Evolutionary conservation across 2,797 vertebrate genomes (phyloP), one percentile per base, ranked within the genome.

Genomic region (Notolepis coatsorum): DNA sequence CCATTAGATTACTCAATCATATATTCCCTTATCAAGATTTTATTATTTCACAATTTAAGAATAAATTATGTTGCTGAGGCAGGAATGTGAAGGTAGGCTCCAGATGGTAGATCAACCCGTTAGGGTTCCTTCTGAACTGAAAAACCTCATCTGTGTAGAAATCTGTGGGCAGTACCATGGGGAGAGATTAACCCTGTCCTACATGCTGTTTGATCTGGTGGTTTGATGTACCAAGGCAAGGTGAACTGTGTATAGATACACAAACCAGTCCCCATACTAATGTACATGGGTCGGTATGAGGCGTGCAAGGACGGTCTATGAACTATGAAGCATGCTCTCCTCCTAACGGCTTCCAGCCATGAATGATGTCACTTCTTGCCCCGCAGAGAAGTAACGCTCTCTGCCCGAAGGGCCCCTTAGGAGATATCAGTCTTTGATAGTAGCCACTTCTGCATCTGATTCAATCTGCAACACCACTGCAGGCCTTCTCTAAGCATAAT

Each of bases 291-390:
- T 63, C 41, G 69, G 71, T 57, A 48, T 31, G 65, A 73, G 49
- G 69, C 70, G 76, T 75, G 65, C 23, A 55, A 71, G 53, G 68
- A 80, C 64, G 60, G 65, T 76, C 71, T 65, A 80, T 66, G 54
- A 70, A 72, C 71, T 65, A 80, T 66, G 54, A 70, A 72, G 81
- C 76, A 54, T 70, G 57, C 46, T 51, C 20, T 68, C 64, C 46
- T 65, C 50, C 23, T 84, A 89, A 86, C 78, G 74, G 81, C 86
- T 84, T 84, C 77, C 84, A 90, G 84, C 80, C 73, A 61, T n/a
- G 65, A 74, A 88, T 89, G 90, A 91, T 89, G 87, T 92, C 88
- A 91, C 84, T 79, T 77, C 55, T 80, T 86, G 81, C 89, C 89
- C 88, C 75, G 84, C 80, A 87, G 86, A 81, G 79, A 63, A 86